Percentiles rank a stretch among this genome's conserved stretches.
Evolutionary conservation across 1,140 invertebrate genomes (phyloP).

Genomic region (Aphelenchoides besseyi): DNA sequence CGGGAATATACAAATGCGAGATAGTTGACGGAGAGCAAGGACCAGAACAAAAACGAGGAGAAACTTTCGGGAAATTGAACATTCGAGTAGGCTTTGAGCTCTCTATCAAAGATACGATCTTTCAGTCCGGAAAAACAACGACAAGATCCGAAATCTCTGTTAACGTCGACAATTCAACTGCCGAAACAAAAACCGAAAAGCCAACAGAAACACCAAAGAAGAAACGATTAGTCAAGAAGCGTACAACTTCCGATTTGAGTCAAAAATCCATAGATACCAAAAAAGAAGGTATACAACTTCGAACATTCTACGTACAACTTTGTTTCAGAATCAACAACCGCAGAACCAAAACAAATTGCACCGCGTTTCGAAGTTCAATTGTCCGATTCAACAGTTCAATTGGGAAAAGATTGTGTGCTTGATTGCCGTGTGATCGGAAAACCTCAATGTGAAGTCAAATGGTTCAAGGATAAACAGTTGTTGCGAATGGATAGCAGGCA

Average conservation of each 20-base stretch:
- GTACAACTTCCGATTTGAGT: slow-evolving; percentile 11
- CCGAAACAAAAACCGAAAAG: neutral
- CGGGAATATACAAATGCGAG: slow-evolving; percentile 25
- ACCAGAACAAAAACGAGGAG: neutral
- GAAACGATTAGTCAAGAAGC: neutral
- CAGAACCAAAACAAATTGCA: slow-evolving; percentile 6
- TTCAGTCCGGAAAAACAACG: neutral
- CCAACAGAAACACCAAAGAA: neutral
- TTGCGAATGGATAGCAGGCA: slow-evolving; percentile 45
- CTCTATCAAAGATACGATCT: neutral
- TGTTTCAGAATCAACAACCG: slow-evolving; percentile 3
- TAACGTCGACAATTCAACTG: neutral
- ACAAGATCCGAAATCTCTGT: neutral
- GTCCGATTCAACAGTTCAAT: slow-evolving; percentile 34
- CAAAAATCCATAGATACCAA: neutral
- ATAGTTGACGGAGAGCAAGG: neutral
- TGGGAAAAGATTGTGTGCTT: slow-evolving; percentile 46
- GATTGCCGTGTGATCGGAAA: slow-evolving; percentile 51
- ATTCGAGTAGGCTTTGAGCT: neutral
- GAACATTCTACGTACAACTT: neutral
- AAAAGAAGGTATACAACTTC: neutral
- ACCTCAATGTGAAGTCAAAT: slow-evolving; percentile 45
- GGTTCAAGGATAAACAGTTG: slow-evolving; percentile 55
- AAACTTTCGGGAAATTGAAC: slow-evolving; percentile 4
- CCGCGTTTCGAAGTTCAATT: slow-evolving; percentile 48